Percentiles rank a stretch among this genome's conserved stretches.
Conservation (phyloP, 1,140 invertebrate genomes). For the Cryptotermes secundus region DNA sequence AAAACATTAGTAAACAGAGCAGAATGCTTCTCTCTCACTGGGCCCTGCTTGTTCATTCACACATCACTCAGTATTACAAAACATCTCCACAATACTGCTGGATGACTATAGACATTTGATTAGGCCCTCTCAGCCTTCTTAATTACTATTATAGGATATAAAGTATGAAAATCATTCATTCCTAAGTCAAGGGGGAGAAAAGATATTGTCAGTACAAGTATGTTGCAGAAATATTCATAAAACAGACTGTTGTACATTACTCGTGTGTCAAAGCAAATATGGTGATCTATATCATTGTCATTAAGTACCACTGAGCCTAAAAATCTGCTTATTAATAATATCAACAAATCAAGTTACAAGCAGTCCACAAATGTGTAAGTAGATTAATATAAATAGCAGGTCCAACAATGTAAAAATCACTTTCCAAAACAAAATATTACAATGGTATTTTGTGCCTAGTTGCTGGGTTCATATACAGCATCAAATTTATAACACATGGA, state of each 20-base stretch:
- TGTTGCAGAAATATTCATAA: neutral
- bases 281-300: neutral
- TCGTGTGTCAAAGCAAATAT: neutral
- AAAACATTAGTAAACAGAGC: neutral
- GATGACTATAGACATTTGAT: neutral
- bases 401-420: neutral
- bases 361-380: neutral
- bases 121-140: neutral
- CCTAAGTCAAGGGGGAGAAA: neutral
- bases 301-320: conserved; percentile 8
- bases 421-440: neutral
- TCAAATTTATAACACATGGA: too few relatives aligned
- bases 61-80: conserved; percentile 11
- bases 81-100: neutral
- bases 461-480: too few relatives aligned
- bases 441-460: too few relatives aligned
- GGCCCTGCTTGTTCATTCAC: neutral
- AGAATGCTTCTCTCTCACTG: neutral
- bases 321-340: neutral
- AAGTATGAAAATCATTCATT: conserved; percentile 4
- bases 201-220: neutral
- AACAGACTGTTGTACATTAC: neutral
- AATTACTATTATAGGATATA: neutral
- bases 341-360: neutral
- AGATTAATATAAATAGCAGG: neutral